Evolutionary conservation across 2,888 invertebrate genomes (phyloP).

Genomic region (Drosophila nigritarsus): DNA sequence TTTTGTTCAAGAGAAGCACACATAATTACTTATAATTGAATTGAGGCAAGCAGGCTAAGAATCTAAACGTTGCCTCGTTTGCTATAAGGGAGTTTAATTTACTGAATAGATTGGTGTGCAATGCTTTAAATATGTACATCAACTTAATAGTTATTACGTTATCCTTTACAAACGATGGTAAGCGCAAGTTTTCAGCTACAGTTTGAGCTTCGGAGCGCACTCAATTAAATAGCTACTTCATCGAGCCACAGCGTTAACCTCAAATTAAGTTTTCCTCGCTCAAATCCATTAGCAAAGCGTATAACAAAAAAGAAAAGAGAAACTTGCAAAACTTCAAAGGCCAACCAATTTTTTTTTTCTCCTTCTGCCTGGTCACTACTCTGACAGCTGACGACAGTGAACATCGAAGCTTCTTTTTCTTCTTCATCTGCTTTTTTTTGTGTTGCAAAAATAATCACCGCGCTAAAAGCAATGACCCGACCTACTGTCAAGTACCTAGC

Average conservation of each 20-base stretch:
- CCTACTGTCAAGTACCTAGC: conserved; percentile 39
- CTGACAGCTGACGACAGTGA: conserved; percentile 61
- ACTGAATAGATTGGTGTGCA: neutral
- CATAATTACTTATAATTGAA: neutral
- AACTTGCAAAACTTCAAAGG: conserved; percentile 56
- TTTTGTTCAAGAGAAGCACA: neutral
- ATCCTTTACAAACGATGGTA: neutral
- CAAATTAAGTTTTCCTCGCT: conserved; percentile 59
- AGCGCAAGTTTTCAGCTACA: conserved; percentile 1
- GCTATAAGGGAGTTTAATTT: neutral
- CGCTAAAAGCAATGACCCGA: conserved; percentile 72
- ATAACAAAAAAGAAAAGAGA: conserved; percentile 1
- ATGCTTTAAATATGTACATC: neutral
- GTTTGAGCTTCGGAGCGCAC: conserved; percentile 8
- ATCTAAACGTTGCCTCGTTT: neutral
- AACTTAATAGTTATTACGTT: neutral
- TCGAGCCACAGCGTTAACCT: conserved; percentile 37
- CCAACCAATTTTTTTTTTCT: conserved; percentile 36
- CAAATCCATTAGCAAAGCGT: conserved; percentile 57
- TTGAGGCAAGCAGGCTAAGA: neutral
- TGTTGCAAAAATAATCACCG: conserved; percentile 62
- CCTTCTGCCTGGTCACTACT: conserved; percentile 48
- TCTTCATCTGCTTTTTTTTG: neutral
- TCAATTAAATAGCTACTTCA: conserved; percentile 50
- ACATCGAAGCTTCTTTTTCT: conserved; percentile 40